phyloP scores from a whole-genome alignment of 2,113 vertebrate species.

The Poeciliopsis turrubarensis region DNA sequence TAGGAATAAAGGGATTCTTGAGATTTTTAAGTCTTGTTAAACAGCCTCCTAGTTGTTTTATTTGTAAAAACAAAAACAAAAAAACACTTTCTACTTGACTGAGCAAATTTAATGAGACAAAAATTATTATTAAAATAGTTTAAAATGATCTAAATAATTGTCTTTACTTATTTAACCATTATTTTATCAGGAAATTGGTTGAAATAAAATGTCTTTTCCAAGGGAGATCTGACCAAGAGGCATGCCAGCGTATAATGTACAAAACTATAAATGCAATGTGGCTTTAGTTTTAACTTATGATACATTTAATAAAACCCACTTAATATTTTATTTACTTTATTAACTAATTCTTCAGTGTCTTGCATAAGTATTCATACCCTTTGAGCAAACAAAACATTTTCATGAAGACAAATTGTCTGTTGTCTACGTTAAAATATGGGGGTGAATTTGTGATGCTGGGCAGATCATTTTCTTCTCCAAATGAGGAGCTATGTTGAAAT shows the following conservation, averaged over 20 bases:
- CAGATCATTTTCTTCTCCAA: neutral
- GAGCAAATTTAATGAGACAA: neutral
- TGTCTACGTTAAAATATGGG: too few relatives aligned
- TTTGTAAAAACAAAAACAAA: neutral
- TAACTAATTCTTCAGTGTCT: neutral
- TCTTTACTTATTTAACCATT: too few relatives aligned
- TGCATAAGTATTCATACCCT: neutral
- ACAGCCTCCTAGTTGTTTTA: constrained; percentile 6
- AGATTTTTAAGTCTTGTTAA: neutral
- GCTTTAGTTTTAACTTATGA: neutral
- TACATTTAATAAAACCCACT: neutral
- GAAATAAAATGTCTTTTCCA: too few relatives aligned
- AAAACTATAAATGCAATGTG: neutral
- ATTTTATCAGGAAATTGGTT: too few relatives aligned
- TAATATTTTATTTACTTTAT: neutral
- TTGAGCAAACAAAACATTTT: neutral
- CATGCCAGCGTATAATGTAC: too few relatives aligned
- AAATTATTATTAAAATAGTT: neutral
- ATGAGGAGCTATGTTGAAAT: neutral
- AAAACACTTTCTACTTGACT: too few relatives aligned
- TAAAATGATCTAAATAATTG: neutral
- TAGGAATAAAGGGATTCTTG: constrained; percentile 32
- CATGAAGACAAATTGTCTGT: too few relatives aligned
- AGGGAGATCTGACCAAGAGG: too few relatives aligned
- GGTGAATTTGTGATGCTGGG: too few relatives aligned